Base-by-base conservation (phyloP, 1,140 invertebrate species). In the Drosophila kurseongensis region DNA sequence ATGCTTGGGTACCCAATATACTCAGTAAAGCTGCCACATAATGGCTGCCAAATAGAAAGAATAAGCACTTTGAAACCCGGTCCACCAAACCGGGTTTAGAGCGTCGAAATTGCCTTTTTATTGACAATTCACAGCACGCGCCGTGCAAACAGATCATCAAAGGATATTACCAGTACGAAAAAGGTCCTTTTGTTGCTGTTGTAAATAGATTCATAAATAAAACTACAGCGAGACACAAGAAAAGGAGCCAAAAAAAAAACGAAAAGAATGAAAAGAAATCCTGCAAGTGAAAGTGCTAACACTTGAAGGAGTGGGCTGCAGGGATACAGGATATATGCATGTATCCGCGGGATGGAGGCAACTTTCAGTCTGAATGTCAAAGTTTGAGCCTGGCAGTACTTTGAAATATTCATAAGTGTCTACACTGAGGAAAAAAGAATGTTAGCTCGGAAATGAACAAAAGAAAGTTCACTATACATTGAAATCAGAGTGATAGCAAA, bases 41-140 rank as follows among this genome's bases (percentile, higher is more conserved):
- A 61, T 60, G 42, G 42, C 61, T 29, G 32, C 38, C 61, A n/a
- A 27, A 65, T 50, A 14, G 14, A 32, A 45, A n/a, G 27, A 63
- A 40, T 29, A 7, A n/a, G 23, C 27, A 63, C n/a, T 57, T 40
- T 23, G 1, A 9, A 13, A 57, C 5, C 51, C 51, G 32, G n/a
- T 42, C 38, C 60, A n/a, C 27, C 38, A 47, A 65, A 16, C 38
- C 29, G 38, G 18, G 41, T 68, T 76, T 56, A 41, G 52, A 75
- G 75, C 65, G 44, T 35, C 16, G 47, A 56, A 62, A 77, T 69
- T 77, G 74, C 68, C 66, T 77, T 69, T 77, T 77, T 77, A 77
- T 78, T 78, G 75, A 78, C 66, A 71, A 78, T 78, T 78, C 75
- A 50, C 75, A 78, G 75, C 75, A 78, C 75, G 75, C 75, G 75